Percentiles rank a stretch among this genome's conserved stretches.
Conservation (phyloP, 1,140 invertebrate species). For the Ruditapes philippinarum region DNA sequence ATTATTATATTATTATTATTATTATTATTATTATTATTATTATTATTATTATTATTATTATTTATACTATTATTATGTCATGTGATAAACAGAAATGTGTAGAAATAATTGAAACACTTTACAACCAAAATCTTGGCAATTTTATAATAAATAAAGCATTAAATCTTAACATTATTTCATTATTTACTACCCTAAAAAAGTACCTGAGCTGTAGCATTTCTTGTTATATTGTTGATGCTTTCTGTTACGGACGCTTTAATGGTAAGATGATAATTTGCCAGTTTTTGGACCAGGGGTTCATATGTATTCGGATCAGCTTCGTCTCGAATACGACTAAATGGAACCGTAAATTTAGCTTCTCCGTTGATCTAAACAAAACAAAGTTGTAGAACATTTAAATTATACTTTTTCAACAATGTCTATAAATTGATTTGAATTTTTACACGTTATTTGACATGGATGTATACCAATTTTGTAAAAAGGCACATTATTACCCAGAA, state of each 20-base stretch:
- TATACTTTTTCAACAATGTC: background rate
- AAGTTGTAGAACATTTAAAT: background rate
- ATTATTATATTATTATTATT: too few species aligned
- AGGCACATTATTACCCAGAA: too few species aligned
- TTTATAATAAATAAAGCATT: too few species aligned
- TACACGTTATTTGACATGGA: too few species aligned
- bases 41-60: background rate
- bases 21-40: background rate
- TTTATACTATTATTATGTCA: too few species aligned
- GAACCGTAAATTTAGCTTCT: conserved; percentile 50
- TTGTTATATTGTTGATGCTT: too few species aligned
- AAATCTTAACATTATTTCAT: background rate
- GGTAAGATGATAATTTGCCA: conserved; percentile 24
- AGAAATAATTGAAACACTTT: background rate
- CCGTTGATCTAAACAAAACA: conserved; percentile 34
- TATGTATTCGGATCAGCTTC: conserved; percentile 41
- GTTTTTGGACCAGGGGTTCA: conserved; percentile 45
- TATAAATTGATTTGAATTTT: too few species aligned
- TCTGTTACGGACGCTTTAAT: too few species aligned
- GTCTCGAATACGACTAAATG: conserved; percentile 31
- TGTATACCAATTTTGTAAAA: too few species aligned
- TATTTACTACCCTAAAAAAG: background rate
- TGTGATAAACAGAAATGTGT: too few species aligned
- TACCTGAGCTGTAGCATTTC: conserved; percentile 39
- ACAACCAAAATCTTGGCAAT: background rate